Base-by-base conservation (phyloP, 2,888 invertebrate species). In the Ophioninae sp. region DNA sequence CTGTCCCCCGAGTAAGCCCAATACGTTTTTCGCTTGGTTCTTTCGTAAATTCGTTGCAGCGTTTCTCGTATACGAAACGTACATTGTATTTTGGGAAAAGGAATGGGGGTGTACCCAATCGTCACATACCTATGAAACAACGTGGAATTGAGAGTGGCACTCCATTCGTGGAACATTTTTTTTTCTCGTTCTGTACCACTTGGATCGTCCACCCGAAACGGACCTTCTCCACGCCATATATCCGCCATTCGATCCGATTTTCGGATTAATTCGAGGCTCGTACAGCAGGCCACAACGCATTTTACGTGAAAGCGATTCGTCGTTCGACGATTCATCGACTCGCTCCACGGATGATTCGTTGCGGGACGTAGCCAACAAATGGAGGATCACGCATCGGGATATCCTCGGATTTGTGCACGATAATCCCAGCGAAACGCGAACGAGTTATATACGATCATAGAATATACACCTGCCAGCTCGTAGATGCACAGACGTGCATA, bases 281-380 rank as follows among this genome's bases (percentile, higher is more conserved):
- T 69, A 68, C 73, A 62, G 57, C 69, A 73, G 82, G 74, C 82
- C 82, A 68, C 82, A 79, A 69, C 68, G 82, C 62, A 78, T 82
- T 82, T 82, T 82, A 69, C 74, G 78, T 79, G 44, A 82, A 78
- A 82, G 82, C 82, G 57, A 82, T 82, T 82, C n/a, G 74, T 64
- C 78, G 82, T 82, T 82, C 77, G 62, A 74, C 50, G 50, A 68
- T 67, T 61, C 50, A 74, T 79, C 79, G 74, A 61, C 73, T 74
- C 73, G 74, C 37, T 79, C 61, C 67, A 68, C 67, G 67, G 73
- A 56, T 41, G 50, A 65, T 65, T 50, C 50, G 44, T 10, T n/a
- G 61, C 21, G 67, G 21, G 37, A 20, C 30, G 59, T 17, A 13
- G 23, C 21, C 23, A 69, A 56, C 13, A 39, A 62, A 73, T 68